phyloP scores from a whole-genome alignment of 2,888 invertebrate species.

The Idaea straminata region DNA sequence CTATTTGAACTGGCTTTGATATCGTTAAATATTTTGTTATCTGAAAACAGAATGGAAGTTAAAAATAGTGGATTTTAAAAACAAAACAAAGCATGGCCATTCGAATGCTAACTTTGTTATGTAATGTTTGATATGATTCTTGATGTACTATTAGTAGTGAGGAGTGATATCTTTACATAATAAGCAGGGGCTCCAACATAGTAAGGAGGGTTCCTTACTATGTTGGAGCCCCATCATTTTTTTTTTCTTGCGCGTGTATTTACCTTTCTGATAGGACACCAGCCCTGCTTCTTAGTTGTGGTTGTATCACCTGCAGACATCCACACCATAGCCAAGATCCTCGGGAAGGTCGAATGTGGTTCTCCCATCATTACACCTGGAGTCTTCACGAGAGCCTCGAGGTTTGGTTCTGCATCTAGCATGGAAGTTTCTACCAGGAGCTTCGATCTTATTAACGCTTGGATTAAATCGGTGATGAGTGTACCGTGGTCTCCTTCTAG shows the following conservation, averaged over 20 bases:
- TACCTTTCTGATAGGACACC: constrained; percentile 62
- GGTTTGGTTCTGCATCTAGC: constrained; percentile 59
- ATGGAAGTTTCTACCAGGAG: constrained; percentile 57
- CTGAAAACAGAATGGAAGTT: constrained; percentile 29
- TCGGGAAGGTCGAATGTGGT: constrained; percentile 62
- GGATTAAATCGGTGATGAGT: constrained; percentile 49
- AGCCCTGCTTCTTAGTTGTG: constrained; percentile 51
- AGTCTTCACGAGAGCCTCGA: constrained; percentile 59
- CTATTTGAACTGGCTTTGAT: constrained; percentile 44
- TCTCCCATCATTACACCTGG: constrained; percentile 63
- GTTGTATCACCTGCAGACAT: constrained; percentile 57
- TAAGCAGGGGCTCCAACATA: no score
- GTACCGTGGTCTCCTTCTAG: constrained; percentile 63
- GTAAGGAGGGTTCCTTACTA: no score
- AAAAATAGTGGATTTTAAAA: neutral
- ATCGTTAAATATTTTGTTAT: constrained; percentile 48
- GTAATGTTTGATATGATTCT: no score
- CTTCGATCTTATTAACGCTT: constrained; percentile 49
- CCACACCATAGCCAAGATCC: constrained; percentile 59
- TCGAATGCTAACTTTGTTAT: no score
- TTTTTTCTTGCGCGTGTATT: no score
- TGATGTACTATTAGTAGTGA: no score
- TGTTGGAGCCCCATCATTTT: no score
- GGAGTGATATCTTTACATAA: no score
- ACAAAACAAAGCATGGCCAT: neutral